Conservation (phyloP, 2,113 vertebrate genomes). For the Argyrosomus japonicus region DNA sequence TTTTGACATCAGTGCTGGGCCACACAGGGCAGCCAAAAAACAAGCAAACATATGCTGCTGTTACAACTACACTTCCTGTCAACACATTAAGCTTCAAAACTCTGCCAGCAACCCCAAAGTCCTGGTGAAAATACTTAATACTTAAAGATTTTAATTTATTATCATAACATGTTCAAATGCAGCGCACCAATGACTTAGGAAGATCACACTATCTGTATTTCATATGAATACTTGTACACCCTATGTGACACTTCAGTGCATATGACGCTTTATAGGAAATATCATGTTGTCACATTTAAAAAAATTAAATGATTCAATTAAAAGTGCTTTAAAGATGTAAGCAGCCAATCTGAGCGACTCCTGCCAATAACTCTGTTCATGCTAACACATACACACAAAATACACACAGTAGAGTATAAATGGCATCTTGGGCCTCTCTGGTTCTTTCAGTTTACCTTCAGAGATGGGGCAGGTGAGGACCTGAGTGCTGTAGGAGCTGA, state of each 20-base stretch:
- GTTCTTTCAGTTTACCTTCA: slow-evolving; percentile 75
- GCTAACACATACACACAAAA: slow-evolving; percentile 26
- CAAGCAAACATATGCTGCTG: slow-evolving; percentile 19
- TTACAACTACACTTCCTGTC: slow-evolving; percentile 5
- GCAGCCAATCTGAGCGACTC: neutral
- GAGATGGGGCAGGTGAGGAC: slow-evolving; percentile 84
- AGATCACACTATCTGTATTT: neutral
- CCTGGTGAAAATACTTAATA: too few species aligned
- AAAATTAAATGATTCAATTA: neutral
- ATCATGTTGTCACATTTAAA: neutral
- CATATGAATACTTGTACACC: neutral
- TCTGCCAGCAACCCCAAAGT: slow-evolving; percentile 2
- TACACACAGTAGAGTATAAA: slow-evolving; percentile 19
- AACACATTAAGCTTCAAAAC: slow-evolving; percentile 7
- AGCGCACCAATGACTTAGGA: neutral
- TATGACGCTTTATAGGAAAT: slow-evolving; percentile 3
- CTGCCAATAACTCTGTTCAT: neutral
- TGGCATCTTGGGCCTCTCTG: neutral
- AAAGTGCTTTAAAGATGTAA: neutral
- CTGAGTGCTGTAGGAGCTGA: slow-evolving; percentile 85
- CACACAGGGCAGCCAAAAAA: slow-evolving; percentile 15
- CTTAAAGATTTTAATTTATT: neutral
- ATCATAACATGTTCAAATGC: neutral
- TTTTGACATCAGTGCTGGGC: neutral
- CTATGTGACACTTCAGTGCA: neutral